phyloP scores from a whole-genome alignment of 92 coral and sea anemone genomes.

The Paramuricea clavata region DNA sequence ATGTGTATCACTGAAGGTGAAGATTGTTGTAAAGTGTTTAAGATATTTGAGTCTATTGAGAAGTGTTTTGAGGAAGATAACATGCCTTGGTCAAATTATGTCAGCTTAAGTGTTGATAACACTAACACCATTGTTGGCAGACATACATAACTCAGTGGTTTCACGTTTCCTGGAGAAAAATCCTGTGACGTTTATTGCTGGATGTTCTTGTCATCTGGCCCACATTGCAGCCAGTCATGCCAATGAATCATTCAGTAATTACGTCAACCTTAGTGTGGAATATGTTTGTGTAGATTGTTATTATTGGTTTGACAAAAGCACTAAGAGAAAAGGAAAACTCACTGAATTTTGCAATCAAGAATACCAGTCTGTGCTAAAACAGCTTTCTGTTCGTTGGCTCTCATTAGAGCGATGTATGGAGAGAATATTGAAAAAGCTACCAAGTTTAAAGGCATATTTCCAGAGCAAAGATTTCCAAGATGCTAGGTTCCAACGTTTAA shows the following conservation, averaged over 20 bases:
- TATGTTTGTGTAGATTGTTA: constrained; percentile 24
- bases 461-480: not conserved
- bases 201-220: constrained; percentile 64
- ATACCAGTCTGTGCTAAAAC: not conserved
- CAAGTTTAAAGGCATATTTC: not conserved
- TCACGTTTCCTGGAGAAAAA: constrained; percentile 51
- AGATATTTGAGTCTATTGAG: constrained; percentile 58
- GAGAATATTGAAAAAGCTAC: not conserved
- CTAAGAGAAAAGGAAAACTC: not conserved
- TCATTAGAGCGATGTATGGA: constrained; percentile 11
- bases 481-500: not conserved
- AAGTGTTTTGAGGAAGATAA: constrained; percentile 51
- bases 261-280: constrained; percentile 15
- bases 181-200: constrained; percentile 39
- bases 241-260: constrained; percentile 44
- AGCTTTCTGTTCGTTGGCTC: not conserved
- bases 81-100: constrained; percentile 54
- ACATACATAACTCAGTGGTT: constrained; percentile 58
- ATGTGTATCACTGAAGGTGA: too few species aligned
- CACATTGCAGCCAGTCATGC: constrained; percentile 61
- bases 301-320: not conserved
- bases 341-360: constrained; percentile 13
- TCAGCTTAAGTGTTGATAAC: constrained; percentile 65
- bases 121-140: constrained; percentile 63
- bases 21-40: too few species aligned